Conservation (phyloP, 1,140 invertebrate genomes). For the Tetragonula clypearis region DNA sequence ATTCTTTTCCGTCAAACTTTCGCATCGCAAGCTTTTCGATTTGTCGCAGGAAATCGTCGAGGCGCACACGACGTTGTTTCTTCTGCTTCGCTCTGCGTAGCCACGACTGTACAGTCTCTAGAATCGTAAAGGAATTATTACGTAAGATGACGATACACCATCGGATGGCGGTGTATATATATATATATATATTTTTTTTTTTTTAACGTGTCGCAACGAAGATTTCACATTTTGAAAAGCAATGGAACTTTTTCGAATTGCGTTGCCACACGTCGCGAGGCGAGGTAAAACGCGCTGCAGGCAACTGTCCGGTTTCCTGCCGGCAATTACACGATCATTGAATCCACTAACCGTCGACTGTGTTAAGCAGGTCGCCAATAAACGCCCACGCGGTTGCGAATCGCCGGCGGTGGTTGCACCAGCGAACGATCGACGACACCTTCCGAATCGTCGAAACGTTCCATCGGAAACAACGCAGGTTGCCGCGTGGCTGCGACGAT, state of each 20-base stretch:
- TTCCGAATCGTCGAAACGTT: conserved; percentile 27
- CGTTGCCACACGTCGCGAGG: conserved; percentile 4
- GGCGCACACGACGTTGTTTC: not conserved
- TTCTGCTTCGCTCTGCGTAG: not conserved
- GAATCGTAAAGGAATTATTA: too few relatives aligned
- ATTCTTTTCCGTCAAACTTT: conserved; percentile 29
- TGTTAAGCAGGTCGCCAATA: conserved; percentile 67
- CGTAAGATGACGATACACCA: too few relatives aligned
- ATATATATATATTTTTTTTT: too few relatives aligned
- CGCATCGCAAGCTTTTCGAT: not conserved
- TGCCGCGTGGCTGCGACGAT: not conserved
- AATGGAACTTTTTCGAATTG: conserved; percentile 8
- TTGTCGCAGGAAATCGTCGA: not conserved
- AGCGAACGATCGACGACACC: conserved; percentile 35
- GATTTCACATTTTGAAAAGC: not conserved
- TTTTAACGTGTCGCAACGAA: not conserved
- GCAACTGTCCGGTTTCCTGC: conserved; percentile 56
- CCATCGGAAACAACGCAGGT: not conserved
- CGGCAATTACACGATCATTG: conserved; percentile 69
- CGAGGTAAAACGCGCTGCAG: conserved; percentile 20
- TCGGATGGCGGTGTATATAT: too few relatives aligned
- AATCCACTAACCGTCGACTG: conserved; percentile 64
- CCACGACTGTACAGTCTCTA: too few relatives aligned
- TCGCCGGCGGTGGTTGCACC: conserved; percentile 35
- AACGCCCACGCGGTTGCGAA: conserved; percentile 65